These are phyloP conservation scores for Hoplias malabaricus DNA, from an alignment of 2,113 vertebrate genomes.

Conservation along the genomic window DNA sequence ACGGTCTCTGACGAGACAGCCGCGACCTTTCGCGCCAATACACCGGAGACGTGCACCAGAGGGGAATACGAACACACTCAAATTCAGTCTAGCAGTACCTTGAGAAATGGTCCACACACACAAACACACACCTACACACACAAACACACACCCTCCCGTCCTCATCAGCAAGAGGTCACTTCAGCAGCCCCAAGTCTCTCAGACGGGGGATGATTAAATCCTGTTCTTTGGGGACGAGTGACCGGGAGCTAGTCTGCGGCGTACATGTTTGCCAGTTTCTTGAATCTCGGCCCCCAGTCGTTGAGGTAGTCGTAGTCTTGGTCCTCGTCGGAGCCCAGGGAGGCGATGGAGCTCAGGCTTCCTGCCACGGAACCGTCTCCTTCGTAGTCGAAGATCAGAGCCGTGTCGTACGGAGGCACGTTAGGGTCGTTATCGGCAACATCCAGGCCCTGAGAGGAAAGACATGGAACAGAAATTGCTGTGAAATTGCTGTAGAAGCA, in stretches of 20 bases:
- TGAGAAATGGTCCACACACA: background rate
- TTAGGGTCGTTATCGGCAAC: slow-evolving; percentile 87
- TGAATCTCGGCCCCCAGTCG: slow-evolving; percentile 93
- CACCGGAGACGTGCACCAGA: too few relatives aligned
- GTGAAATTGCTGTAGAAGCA: background rate
- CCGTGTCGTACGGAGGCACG: slow-evolving; percentile 91
- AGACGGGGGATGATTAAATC: slow-evolving; percentile 17
- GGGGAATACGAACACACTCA: slow-evolving; percentile 13
- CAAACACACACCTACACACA: too few relatives aligned
- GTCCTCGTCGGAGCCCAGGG: slow-evolving; percentile 82
- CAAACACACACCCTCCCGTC: background rate
- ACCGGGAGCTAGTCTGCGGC: slow-evolving; percentile 46
- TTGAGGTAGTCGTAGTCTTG: slow-evolving; percentile 93
- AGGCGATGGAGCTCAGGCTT: slow-evolving; percentile 91
- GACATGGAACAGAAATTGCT: background rate
- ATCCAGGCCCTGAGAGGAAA: slow-evolving; percentile 79
- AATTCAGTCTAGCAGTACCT: background rate
- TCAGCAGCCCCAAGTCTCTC: background rate
- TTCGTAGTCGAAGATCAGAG: slow-evolving; percentile 96
- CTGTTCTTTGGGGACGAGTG: background rate
- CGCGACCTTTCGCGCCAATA: slow-evolving; percentile 22
- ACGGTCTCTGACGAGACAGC: slow-evolving; percentile 8
- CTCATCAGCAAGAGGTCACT: background rate
- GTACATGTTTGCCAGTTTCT: slow-evolving; percentile 91
- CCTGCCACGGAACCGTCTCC: slow-evolving; percentile 87